phyloP scores from a whole-genome alignment of 2,888 invertebrate species.

The Machimus rusticus region DNA sequence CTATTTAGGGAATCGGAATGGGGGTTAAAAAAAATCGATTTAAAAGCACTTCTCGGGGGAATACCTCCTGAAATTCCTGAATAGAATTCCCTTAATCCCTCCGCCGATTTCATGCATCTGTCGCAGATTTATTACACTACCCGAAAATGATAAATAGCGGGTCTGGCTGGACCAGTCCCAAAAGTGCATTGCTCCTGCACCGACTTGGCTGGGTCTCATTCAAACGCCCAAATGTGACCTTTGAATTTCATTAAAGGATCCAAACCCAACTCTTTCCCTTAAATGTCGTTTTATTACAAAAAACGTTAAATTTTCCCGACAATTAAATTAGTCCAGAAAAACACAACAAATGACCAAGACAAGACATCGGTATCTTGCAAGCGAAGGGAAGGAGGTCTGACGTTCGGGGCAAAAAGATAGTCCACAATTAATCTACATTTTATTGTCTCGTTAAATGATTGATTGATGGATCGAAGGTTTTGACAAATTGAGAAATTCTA shows the following conservation, averaged over 20 bases:
- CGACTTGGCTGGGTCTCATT: neutral
- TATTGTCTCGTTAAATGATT: slow-evolving; percentile 30
- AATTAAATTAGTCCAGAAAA: neutral
- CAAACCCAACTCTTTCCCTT: too few relatives aligned
- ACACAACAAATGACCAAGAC: neutral
- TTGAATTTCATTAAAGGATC: neutral
- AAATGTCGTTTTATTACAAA: neutral
- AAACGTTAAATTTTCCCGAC: neutral
- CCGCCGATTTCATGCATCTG: neutral
- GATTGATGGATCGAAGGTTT: slow-evolving; percentile 16
- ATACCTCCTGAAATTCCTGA: neutral
- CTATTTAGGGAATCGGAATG: neutral
- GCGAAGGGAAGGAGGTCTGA: neutral
- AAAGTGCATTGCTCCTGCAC: neutral
- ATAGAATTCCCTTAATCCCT: neutral
- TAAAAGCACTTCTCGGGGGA: neutral
- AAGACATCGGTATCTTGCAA: neutral
- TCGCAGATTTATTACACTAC: neutral
- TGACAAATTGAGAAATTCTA: slow-evolving; percentile 32
- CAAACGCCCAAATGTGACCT: neutral
- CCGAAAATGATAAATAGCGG: neutral
- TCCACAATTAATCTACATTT: slow-evolving; percentile 19
- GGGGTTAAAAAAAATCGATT: neutral
- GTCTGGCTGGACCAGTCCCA: neutral
- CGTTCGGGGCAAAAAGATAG: neutral